Evolutionary conservation across 1,140 invertebrate species (phyloP), one percentile per base, ranked within the genome.

Genomic region (Drosophila varians): DNA sequence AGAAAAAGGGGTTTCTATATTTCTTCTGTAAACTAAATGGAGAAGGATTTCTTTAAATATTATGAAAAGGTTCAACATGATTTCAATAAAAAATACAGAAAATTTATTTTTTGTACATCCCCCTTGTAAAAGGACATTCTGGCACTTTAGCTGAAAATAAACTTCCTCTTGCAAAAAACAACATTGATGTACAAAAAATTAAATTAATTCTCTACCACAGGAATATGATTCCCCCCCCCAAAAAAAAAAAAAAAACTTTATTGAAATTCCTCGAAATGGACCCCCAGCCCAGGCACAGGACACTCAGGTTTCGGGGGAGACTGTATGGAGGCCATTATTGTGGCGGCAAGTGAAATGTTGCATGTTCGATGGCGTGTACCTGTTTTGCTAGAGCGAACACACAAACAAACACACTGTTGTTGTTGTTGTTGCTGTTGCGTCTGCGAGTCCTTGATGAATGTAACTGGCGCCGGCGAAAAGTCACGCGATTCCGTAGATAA

Each of bases 401-500:
- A 43, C 47, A 49, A 40, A 36, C 12, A 66, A 54, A 58, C 9
- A 7, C 26, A 8, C 9, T 28, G n/a, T n/a, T n/a, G n/a, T n/a
- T n/a, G n/a, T n/a, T n/a, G n/a, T 62, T 53, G 64, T 70, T 65
- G 55, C 56, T 60, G 28, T 21, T 52, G 58, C 53, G 45, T 51
- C 45, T 71, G 66, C 61, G 18, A 57, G 47, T 49, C 57, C 40
- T 60, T 75, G 60, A 61, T 52, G 40, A 26, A 42, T 61, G 45
- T 43, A 12, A 28, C 48, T 57, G 43, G 23, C 28, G 46, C 58
- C 54, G 49, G 56, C 53, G 12, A 72, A 60, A 49, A 66, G 79
- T 73, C 80, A 86, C 80, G 75, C 75, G 61, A 84, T 79, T 60
- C 43, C 46, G 42, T 43, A 65, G 55, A 86, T 71, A 64, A 65